These are phyloP conservation scores for Enoplolaimus lenunculus DNA, from an alignment of 2,888 invertebrate genomes.

Conservation along the genomic window DNA sequence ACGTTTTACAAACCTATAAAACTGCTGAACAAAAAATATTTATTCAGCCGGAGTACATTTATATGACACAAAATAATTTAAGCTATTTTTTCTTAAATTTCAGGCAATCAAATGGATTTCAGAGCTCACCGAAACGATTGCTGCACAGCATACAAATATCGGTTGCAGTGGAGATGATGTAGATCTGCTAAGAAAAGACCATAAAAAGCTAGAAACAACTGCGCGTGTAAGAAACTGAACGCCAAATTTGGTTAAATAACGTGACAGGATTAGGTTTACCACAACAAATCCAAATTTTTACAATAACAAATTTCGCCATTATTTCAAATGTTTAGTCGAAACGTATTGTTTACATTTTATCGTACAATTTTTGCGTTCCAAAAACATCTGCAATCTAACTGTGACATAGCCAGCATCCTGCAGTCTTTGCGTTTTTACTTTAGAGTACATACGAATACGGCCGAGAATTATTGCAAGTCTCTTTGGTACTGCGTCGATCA, in stretches of 20 bases:
- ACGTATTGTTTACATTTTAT: background rate
- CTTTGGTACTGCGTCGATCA: constrained; percentile 57
- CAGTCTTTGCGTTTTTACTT: no score
- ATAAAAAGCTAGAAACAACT: constrained; percentile 61
- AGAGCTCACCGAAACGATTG: constrained; percentile 58
- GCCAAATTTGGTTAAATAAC: no score
- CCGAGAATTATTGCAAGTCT: constrained; percentile 59
- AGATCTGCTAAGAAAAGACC: constrained; percentile 58
- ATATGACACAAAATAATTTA: no score
- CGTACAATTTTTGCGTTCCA: background rate
- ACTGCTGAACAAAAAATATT: no score
- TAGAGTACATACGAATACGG: constrained; percentile 69
- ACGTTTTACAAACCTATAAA: no score
- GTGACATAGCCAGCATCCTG: background rate
- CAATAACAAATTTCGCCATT: background rate
- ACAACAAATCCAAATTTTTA: no score
- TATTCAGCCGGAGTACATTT: no score
- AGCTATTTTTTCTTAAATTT: constrained; percentile 12
- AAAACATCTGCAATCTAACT: background rate
- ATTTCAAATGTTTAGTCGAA: background rate
- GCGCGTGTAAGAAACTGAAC: no score
- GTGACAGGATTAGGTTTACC: no score
- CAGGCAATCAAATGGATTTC: constrained; percentile 61
- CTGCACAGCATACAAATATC: constrained; percentile 56
- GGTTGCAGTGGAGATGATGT: constrained; percentile 60